Evolutionary conservation across 2,888 invertebrate genomes (phyloP).

Genomic region (Gortyna flavago): DNA sequence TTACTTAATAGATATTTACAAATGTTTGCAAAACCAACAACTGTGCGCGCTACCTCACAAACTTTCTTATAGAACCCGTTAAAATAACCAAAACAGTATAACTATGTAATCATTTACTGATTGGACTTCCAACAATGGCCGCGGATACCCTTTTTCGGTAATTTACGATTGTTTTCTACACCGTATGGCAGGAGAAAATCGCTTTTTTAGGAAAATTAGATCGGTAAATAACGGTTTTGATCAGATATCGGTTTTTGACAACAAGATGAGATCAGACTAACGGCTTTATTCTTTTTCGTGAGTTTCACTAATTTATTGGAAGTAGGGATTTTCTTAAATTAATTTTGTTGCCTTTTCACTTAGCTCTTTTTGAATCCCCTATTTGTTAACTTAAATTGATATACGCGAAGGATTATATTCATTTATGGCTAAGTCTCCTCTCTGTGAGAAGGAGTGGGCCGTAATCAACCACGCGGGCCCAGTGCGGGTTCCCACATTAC

Average conservation of each 20-base stretch:
- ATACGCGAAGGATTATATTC: too few species aligned
- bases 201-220: slow-evolving; percentile 79
- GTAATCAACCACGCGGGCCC: too few species aligned
- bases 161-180: slow-evolving; percentile 74
- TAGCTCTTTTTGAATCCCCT: neutral
- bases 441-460: too few species aligned
- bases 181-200: slow-evolving; percentile 68
- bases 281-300: slow-evolving; percentile 51
- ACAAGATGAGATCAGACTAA: slow-evolving; percentile 69
- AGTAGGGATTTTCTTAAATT: neutral
- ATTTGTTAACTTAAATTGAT: neutral
- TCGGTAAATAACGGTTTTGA: slow-evolving; percentile 73
- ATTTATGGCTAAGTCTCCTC: too few species aligned
- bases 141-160: slow-evolving; percentile 76
- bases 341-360: neutral
- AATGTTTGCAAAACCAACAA: slow-evolving; percentile 21
- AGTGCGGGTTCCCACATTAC: too few species aligned
- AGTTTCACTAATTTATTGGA: slow-evolving; percentile 1
- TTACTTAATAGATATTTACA: too few species aligned
- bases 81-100: slow-evolving; percentile 68
- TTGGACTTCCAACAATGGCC: slow-evolving; percentile 74
- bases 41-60: slow-evolving; percentile 53
- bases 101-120: slow-evolving; percentile 73
- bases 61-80: slow-evolving; percentile 68
- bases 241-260: slow-evolving; percentile 56